Conservation (phyloP, 2,888 invertebrate genomes). For the Galerucella pusilla region DNA sequence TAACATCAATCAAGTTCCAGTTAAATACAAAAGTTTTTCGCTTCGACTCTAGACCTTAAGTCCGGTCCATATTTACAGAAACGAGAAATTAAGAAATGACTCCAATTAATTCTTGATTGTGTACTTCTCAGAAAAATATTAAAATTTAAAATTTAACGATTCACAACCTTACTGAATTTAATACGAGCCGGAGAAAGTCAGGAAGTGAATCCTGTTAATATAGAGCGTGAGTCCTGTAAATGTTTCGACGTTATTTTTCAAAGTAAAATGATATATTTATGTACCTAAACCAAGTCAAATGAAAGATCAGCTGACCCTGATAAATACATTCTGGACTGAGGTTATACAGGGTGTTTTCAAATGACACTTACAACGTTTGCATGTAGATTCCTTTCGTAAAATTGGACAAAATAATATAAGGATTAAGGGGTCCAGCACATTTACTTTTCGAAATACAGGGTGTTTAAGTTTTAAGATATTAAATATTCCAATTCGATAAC, state of each 20-base stretch:
- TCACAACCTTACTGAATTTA: conserved; percentile 36
- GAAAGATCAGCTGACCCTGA: too few species aligned
- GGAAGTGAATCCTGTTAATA: conserved; percentile 6
- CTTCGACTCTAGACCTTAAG: background rate
- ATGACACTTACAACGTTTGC: too few species aligned
- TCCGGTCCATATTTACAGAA: conserved; percentile 40
- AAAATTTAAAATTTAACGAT: conserved; percentile 59
- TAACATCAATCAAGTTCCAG: too few species aligned
- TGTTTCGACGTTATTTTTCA: background rate
- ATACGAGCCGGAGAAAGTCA: conserved; percentile 16
- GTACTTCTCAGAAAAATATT: conserved; percentile 63
- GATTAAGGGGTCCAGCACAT: too few species aligned
- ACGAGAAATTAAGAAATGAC: conserved; percentile 61
- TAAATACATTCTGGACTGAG: too few species aligned
- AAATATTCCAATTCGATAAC: too few species aligned
- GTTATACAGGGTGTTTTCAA: too few species aligned
- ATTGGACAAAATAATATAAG: too few species aligned
- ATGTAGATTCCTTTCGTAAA: too few species aligned
- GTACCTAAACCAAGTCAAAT: background rate
- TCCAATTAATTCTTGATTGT: conserved; percentile 66
- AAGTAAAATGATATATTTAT: background rate
- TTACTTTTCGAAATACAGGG: too few species aligned
- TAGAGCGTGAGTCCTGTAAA: background rate
- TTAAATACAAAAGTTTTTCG: too few species aligned
- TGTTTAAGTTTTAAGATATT: too few species aligned